Percentiles rank a stretch among this genome's conserved stretches.
Evolutionary conservation across 2,797 vertebrate species (phyloP).

Genomic region (Sebastes diploproa): DNA sequence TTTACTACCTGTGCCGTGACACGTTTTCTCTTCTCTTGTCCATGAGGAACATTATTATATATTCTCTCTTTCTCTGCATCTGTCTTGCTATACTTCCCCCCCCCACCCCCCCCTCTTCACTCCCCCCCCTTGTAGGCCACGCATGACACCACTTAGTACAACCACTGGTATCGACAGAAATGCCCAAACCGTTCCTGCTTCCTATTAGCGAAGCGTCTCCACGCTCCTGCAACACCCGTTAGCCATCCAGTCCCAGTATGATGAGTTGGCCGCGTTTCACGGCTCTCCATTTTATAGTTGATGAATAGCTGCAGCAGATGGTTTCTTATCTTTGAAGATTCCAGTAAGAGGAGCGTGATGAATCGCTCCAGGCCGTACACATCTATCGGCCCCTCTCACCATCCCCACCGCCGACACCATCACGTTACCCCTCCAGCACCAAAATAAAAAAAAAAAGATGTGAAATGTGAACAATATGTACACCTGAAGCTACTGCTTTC

Average conservation of each 20-base stretch:
- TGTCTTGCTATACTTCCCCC: conserved; percentile 1
- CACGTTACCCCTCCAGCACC: conserved; percentile 17
- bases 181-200: conserved; percentile 75
- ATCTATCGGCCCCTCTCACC: conserved; percentile 11
- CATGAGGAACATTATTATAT: not conserved
- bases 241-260: conserved; percentile 83
- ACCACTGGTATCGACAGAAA: conserved; percentile 49
- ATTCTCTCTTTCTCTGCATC: conserved; percentile 25
- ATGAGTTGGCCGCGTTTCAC: conserved; percentile 87
- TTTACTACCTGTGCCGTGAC: not conserved
- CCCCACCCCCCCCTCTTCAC: not conserved
- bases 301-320: conserved; percentile 95
- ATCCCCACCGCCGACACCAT: not conserved
- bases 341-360: conserved; percentile 89
- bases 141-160: conserved; percentile 58
- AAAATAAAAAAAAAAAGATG: conserved; percentile 64
- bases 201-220: conserved; percentile 86
- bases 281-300: conserved; percentile 88
- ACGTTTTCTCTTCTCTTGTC: not conserved
- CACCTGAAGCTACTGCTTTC: conserved; percentile 67
- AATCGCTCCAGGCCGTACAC: conserved; percentile 84
- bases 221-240: conserved; percentile 86
- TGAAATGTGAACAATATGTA: conserved; percentile 72
- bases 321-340: conserved; percentile 93
- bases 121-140: conserved; percentile 8